These are phyloP conservation scores for Lithophane leautieri DNA, from an alignment of 2,888 invertebrate genomes.

Conservation along the genomic window DNA sequence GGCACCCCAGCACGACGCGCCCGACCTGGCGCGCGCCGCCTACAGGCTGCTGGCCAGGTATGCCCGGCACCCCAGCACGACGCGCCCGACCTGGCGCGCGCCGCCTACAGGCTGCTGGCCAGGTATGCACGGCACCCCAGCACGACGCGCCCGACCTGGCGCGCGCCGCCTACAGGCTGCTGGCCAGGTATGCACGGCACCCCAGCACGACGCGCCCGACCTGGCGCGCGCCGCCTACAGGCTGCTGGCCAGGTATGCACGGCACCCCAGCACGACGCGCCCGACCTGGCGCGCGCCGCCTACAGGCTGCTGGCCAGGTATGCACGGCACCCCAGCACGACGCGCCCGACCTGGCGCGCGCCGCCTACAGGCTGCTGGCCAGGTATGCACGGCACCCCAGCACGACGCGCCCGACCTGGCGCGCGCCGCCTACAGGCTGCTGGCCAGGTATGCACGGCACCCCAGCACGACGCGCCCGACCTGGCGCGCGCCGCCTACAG, in stretches of 20 bases:
- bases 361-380: constrained; percentile 11
- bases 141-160: constrained; percentile 78
- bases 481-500: constrained; percentile 83
- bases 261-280: background rate
- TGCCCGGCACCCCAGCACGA: constrained; percentile 6
- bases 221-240: background rate
- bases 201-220: background rate
- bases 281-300: too few relatives aligned
- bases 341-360: background rate
- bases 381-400: background rate
- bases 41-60: constrained; percentile 75
- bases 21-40: constrained; percentile 28
- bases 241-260: constrained; percentile 6
- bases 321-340: background rate
- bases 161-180: constrained; percentile 83
- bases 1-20: background rate
- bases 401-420: too few relatives aligned
- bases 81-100: constrained; percentile 82
- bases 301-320: too few relatives aligned
- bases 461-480: constrained; percentile 72
- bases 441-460: constrained; percentile 72
- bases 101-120: constrained; percentile 83
- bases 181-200: constrained; percentile 73
- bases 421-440: constrained; percentile 56
- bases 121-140: constrained; percentile 61